Base-by-base conservation (phyloP, 2,888 invertebrate species). In the Mythimna lalbum region DNA sequence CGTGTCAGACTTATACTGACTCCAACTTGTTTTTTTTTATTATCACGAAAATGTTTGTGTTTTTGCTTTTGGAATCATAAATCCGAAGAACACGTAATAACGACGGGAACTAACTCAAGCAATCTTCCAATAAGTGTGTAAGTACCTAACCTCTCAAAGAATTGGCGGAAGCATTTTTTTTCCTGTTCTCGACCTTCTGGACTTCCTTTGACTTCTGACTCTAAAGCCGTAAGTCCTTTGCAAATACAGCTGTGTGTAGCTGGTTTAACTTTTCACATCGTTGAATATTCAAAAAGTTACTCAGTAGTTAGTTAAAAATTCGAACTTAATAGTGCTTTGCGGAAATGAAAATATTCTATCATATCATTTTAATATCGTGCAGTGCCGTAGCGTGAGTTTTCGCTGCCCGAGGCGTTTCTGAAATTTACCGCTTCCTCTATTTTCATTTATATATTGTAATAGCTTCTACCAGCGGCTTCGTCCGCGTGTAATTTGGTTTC, bases 231-330 rank as follows among this genome's bases (percentile, higher is more conserved):
- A 52, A 65, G 60, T 73, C 31, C 23, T 55, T 39, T 33, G 63
- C 65, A 81, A 62, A 81, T 52, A 77, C 14, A 69, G 23, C 49
- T 31, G 56, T 60, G 50, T 56, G 66, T 53, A 73, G 72, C 43
- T 56, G 64, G 59, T 81, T 65, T 63, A 66, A 79, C 73, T 79
- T 78, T 66, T 43, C 53, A 81, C 49, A 27, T 39, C 57, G 60
- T 57, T 62, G 52, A 55, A 67, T 73, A 73, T 64, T 79, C 52
- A 75, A 47, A 55, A 55, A 39, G 49, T 72, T 59, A 14, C 14
- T 55, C 19, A 12, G 33, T 50, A 33, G 17, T 39, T 57, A 56
- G 50, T 74, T 21, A 2, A 6, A 19, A 14, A 52, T 19, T 39
- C 7, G 1, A 9, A 55, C 39, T 39, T 14, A 21, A 33, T 17